Percentiles rank a stretch among this genome's conserved stretches.
Evolutionary conservation across 2,113 vertebrate species (phyloP).

Genomic region (Notarius quadriscutis): DNA sequence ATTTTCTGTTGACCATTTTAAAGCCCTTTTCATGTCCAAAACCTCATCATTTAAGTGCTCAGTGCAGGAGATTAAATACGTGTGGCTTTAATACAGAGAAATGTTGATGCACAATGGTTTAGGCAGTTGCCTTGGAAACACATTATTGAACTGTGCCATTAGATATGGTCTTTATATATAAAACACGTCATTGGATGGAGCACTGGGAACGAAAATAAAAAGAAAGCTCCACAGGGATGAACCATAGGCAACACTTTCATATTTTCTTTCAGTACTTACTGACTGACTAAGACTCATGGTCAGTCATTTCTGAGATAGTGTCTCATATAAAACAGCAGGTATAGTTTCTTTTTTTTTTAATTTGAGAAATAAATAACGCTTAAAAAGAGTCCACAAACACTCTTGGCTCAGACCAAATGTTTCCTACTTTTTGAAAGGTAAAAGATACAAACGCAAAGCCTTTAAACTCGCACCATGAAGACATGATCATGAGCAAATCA

Average conservation of each 20-base stretch:
- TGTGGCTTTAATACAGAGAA: conserved; percentile 39
- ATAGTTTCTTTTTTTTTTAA: not conserved
- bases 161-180: not conserved
- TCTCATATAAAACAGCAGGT: not conserved
- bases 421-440: not conserved
- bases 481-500: not conserved
- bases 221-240: not conserved
- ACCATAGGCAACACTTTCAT: not conserved
- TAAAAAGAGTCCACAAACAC: not conserved
- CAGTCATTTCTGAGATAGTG: not conserved
- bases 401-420: not conserved
- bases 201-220: conserved; percentile 34
- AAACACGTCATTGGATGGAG: conserved; percentile 47
- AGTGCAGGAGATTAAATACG: conserved; percentile 49
- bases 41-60: conserved; percentile 63
- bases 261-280: not conserved
- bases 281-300: not conserved
- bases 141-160: conserved; percentile 62
- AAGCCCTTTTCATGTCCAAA: conserved; percentile 66
- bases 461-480: not conserved
- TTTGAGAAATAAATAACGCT: not conserved
- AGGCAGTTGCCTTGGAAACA: conserved; percentile 72
- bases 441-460: not conserved
- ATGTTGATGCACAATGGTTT: conserved; percentile 57
- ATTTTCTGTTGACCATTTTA: conserved; percentile 61